Evolutionary conservation across 2,797 vertebrate species (phyloP), one percentile per base, ranked within the genome.

Genomic region (Spea hammondii): DNA sequence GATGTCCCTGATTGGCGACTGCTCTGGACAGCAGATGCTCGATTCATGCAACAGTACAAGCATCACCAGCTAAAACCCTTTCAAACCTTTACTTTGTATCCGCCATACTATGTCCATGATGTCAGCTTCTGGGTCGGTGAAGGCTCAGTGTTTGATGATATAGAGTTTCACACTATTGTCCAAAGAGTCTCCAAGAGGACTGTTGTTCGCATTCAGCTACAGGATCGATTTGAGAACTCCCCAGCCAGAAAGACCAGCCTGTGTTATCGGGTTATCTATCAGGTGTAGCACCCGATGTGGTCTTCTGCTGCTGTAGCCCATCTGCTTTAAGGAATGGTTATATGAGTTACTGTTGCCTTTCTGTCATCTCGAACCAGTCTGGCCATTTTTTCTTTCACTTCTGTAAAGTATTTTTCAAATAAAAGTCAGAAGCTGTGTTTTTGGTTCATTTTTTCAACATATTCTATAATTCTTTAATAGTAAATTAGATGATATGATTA

Each of bases 111-210:
- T 5, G 86, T 82, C 46, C 96, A 98, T 7, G 96, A 98, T 68
- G 84, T 98, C 87, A 98, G 97, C 86, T 98, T 98, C 86, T 98
- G 96, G 96, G 90, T 94, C 11, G 90, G 93, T 13, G 88, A 92
- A 0, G 79, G 85, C 0, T 75, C 84, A 32, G 87, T 78, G 70
- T 93, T 91, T 7, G 89, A 95, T 55, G 94, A 97, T 76, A 83
- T 88, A 17, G 92, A 91, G 82, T 95, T 98, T 83, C 91, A 96
- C 47, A 86, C 87, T 0, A 53, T 93, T 47, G 94, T 95, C 50
- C 91, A 94, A 83, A 85, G 85, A 78, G 93, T 92, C 48, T 92
- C 95, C 0, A 84, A 78, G 0, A 95, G 94, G 12, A 91, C 60
- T 0, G 86, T 97, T 4, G 59, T 85, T 70, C 89, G 92, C 8